phyloP scores from a whole-genome alignment of 2,797 vertebrate species.

The Sciurus vulgaris region DNA sequence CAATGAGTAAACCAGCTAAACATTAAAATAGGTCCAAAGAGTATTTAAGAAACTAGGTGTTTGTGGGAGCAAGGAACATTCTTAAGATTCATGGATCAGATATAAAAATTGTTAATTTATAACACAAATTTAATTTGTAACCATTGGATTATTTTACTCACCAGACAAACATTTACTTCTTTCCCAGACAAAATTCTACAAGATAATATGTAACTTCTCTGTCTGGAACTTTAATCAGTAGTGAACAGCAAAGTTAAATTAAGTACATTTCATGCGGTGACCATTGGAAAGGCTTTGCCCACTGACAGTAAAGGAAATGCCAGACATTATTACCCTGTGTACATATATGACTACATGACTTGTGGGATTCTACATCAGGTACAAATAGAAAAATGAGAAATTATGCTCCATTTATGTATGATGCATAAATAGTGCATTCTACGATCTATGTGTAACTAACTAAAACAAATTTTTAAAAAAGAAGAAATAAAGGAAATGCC shows the following conservation, averaged over 20 bases:
- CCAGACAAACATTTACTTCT: not conserved
- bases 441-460: too few relatives aligned
- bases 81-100: not conserved
- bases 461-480: too few relatives aligned
- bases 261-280: not conserved
- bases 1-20: not conserved
- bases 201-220: not conserved
- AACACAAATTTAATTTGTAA: constrained; percentile 6
- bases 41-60: constrained; percentile 5
- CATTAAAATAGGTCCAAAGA: constrained; percentile 2
- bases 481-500: not conserved
- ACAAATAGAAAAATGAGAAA: too few relatives aligned
- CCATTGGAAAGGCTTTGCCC: not conserved
- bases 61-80: not conserved
- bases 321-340: too few relatives aligned
- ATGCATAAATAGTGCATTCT: too few relatives aligned
- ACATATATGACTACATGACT: too few relatives aligned
- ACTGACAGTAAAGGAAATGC: not conserved
- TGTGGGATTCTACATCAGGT: too few relatives aligned
- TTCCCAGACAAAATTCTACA: not conserved
- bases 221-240: not conserved
- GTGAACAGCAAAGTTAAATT: not conserved
- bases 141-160: not conserved
- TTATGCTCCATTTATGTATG: too few relatives aligned
- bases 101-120: constrained; percentile 31